A percentile compares a stretch with the other conserved stretches of the same genome.
Conservation (phyloP, 2,797 vertebrate genomes). For the Orientallactaga sibirica region DNA sequence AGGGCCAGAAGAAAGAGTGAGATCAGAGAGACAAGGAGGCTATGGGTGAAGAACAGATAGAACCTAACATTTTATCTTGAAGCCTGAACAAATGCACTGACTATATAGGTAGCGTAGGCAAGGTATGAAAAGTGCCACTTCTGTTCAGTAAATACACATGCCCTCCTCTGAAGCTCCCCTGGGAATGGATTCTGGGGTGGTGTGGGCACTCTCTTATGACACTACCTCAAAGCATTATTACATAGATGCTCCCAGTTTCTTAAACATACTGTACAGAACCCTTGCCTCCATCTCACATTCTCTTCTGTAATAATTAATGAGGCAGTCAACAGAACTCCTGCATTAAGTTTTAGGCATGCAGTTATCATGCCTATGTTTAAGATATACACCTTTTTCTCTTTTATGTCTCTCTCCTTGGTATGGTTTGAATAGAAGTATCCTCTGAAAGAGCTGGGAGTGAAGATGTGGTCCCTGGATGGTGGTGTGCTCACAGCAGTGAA, state of each 20-base stretch:
- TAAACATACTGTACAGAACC: background rate
- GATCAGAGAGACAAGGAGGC: background rate
- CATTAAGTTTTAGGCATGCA: too few relatives aligned
- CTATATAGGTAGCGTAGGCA: background rate
- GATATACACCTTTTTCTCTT: background rate
- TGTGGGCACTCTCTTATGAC: too few relatives aligned
- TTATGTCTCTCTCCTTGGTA: background rate
- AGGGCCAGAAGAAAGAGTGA: background rate
- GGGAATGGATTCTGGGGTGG: background rate
- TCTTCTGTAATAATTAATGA: background rate
- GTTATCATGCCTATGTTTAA: too few relatives aligned
- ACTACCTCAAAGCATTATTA: background rate
- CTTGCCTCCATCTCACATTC: slow-evolving; percentile 52
- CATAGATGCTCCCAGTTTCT: background rate
- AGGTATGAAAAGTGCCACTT: background rate
- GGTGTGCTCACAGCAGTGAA: background rate
- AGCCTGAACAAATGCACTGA: background rate
- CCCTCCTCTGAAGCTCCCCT: background rate
- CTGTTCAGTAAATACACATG: background rate
- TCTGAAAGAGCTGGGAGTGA: background rate
- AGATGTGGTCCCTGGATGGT: background rate
- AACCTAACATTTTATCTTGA: background rate
- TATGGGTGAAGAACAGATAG: background rate
- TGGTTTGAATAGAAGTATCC: too few relatives aligned
- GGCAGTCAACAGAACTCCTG: background rate